Percentiles rank a stretch among this genome's conserved stretches.
phyloP scores from a whole-genome alignment of 92 coral and sea anemone genomes.

The Zoanthus sociatus region DNA sequence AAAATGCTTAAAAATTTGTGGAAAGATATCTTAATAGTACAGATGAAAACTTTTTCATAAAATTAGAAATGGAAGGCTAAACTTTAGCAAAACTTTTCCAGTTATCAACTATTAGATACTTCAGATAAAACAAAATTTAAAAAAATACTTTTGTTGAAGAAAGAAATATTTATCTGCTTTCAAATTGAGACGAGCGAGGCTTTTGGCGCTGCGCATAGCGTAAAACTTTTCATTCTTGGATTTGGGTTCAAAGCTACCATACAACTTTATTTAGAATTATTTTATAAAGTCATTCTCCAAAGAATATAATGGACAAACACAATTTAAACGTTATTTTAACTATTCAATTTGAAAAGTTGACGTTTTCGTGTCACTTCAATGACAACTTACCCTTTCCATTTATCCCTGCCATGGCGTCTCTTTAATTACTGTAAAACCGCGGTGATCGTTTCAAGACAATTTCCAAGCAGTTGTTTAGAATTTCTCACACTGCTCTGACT shows the following conservation, averaged over 20 bases:
- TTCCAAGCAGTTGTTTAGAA: background rate
- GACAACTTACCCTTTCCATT: slow-evolving; percentile 22
- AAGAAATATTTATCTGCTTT: background rate
- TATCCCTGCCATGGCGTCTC: slow-evolving; percentile 19
- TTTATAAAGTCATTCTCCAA: background rate
- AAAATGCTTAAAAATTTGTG: no score
- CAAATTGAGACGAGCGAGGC: background rate
- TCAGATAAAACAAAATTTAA: background rate
- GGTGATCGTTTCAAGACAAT: background rate
- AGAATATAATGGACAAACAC: background rate
- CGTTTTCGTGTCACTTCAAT: background rate
- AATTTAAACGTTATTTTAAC: background rate
- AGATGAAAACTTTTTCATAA: background rate
- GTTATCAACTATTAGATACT: background rate
- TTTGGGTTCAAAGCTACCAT: background rate
- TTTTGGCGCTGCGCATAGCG: background rate
- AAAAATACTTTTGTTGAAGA: background rate
- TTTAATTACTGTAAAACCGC: slow-evolving; percentile 8
- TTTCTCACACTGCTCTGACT: slow-evolving; percentile 7
- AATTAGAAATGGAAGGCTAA: background rate
- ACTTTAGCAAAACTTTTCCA: background rate
- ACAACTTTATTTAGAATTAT: background rate
- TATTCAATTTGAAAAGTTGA: background rate
- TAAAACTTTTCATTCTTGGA: background rate
- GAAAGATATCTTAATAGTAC: background rate